Conservation (phyloP, 1,140 invertebrate genomes). For the Hyphantria cunea region DNA sequence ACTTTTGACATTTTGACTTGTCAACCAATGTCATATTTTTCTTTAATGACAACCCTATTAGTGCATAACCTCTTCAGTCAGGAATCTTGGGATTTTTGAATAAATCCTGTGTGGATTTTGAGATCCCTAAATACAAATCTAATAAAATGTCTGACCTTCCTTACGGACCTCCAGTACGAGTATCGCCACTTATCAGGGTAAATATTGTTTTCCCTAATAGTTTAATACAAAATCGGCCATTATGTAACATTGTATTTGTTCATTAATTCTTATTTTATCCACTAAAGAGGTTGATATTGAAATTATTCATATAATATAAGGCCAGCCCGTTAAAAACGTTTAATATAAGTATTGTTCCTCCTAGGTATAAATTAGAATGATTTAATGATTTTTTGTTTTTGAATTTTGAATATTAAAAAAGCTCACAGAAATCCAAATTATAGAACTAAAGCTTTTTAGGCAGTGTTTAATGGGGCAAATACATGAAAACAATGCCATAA, state of each 20-base stretch:
- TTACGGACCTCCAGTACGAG: conserved; percentile 84
- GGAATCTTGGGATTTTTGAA: conserved; percentile 40
- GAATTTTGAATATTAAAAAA: no score
- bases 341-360: no score
- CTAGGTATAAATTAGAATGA: no score
- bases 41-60: conserved; percentile 24
- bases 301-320: neutral
- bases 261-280: conserved; percentile 20
- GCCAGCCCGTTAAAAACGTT: no score
- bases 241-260: conserved; percentile 66
- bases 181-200: conserved; percentile 89
- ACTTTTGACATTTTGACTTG: no score
- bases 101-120: conserved; percentile 53
- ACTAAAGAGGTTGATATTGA: neutral
- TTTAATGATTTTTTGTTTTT: no score
- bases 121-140: conserved; percentile 30
- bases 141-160: conserved; percentile 80
- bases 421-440: no score
- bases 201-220: conserved; percentile 44
- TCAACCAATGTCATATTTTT: no score
- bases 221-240: conserved; percentile 36
- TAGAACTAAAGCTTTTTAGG: no score
- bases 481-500: no score
- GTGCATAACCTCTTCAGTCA: conserved; percentile 45
- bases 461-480: no score